Conservation (phyloP, 2,888 invertebrate genomes). For the Mayetiola destructor region DNA sequence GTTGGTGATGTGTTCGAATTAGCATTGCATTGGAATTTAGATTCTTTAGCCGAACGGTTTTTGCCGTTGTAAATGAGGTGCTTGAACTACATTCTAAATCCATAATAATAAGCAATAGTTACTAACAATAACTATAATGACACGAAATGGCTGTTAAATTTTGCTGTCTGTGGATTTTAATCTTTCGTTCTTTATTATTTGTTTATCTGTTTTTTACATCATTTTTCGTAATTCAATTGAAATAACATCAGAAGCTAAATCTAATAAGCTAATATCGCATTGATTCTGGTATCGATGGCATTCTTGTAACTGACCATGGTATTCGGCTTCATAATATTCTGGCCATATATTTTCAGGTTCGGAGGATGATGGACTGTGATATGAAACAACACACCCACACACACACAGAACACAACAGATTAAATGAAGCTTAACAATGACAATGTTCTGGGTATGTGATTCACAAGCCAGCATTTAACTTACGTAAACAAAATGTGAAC, state of each 20-base stretch:
- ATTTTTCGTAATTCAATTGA: not conserved
- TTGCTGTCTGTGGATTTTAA: no score
- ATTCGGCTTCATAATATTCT: constrained; percentile 14
- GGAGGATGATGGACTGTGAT: constrained; percentile 15
- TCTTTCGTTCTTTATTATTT: no score
- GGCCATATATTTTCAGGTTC: constrained; percentile 13
- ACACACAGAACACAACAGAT: not conserved
- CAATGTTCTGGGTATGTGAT: not conserved
- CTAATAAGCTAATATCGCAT: constrained; percentile 15
- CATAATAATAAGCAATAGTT: no score
- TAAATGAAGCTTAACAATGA: not conserved
- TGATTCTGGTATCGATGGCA: constrained; percentile 10
- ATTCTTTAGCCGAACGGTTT: no score
- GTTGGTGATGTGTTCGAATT: no score
- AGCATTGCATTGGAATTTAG: no score
- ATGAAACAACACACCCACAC: not conserved
- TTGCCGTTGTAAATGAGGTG: no score
- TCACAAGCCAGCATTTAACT: constrained; percentile 21
- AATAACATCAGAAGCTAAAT: constrained; percentile 1
- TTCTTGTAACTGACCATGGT: not conserved
- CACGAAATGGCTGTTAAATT: no score
- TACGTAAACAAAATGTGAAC: constrained; percentile 47
- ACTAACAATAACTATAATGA: no score
- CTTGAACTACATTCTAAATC: no score
- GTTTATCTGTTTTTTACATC: not conserved